These are phyloP conservation scores for Ceyx margarethae DNA, from an alignment of 2,113 vertebrate genomes.

Conservation along the genomic window DNA sequence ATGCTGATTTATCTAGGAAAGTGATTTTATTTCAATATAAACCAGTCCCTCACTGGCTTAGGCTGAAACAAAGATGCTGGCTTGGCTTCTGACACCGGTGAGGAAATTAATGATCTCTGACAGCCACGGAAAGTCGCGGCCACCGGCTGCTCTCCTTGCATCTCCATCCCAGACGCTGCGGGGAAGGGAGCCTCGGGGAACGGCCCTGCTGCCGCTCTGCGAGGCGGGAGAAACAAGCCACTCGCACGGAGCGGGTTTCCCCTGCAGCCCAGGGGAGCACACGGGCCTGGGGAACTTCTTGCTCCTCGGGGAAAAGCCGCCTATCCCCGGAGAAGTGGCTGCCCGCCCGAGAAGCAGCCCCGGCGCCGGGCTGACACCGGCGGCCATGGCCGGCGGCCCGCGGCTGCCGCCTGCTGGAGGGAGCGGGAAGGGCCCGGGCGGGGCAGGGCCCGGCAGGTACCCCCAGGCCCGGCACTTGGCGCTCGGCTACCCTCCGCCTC, in stretches of 20 bases:
- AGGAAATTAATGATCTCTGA: not conserved
- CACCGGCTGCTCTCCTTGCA: not conserved
- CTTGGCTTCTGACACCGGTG: not conserved
- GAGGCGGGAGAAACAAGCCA: not conserved
- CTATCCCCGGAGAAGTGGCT: not conserved
- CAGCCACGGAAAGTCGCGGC: rapidly evolving
- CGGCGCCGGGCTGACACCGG: not conserved
- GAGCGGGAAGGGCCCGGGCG: not conserved
- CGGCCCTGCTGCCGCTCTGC: not conserved
- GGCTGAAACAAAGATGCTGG: not conserved
- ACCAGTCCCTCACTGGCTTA: not conserved
- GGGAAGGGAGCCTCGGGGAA: too few species aligned
- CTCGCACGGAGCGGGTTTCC: not conserved
- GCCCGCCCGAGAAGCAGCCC: not conserved
- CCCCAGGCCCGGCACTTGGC: rapidly evolving
- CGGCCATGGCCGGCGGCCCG: not conserved
- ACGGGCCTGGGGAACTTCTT: rapidly evolving
- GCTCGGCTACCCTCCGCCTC: rapidly evolving
- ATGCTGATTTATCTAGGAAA: not conserved
- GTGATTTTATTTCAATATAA: not conserved
- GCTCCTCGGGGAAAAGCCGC: not conserved
- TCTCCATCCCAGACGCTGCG: not conserved
- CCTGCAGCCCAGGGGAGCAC: not conserved
- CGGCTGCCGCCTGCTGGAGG: conserved; percentile 49
- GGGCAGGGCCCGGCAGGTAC: not conserved